These are phyloP conservation scores for Hoplostethus atlanticus DNA, from an alignment of 2,797 vertebrate genomes.

Conservation along the genomic window DNA sequence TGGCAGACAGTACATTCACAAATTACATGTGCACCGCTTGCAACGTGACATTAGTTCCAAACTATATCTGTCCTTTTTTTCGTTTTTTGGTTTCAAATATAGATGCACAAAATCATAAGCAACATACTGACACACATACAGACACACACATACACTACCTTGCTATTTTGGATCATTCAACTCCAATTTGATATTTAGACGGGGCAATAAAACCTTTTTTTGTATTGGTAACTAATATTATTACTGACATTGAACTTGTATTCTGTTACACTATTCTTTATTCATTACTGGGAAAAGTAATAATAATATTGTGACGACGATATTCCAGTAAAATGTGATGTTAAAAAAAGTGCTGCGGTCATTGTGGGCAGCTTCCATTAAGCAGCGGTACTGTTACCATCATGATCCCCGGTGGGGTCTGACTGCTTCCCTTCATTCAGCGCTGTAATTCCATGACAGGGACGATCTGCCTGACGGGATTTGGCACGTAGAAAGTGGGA, in stretches of 20 bases:
- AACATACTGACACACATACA: too few relatives aligned
- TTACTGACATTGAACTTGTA: constrained; percentile 1
- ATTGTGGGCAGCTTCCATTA: constrained; percentile 39
- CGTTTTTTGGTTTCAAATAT: too few relatives aligned
- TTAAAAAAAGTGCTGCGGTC: constrained; percentile 10
- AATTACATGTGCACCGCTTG: too few relatives aligned
- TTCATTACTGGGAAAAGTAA: constrained; percentile 12
- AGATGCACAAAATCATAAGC: too few relatives aligned
- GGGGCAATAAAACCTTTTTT: neutral
- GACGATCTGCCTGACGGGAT: constrained; percentile 64
- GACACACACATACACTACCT: too few relatives aligned
- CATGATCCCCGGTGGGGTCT: constrained; percentile 45
- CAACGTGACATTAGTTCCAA: too few relatives aligned
- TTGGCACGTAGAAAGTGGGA: constrained; percentile 54
- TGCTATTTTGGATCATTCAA: too few relatives aligned
- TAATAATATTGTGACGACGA: constrained; percentile 4
- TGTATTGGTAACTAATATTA: constrained; percentile 2
- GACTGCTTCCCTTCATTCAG: constrained; percentile 58
- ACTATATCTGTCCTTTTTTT: too few relatives aligned
- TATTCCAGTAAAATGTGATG: constrained; percentile 31
- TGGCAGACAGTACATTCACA: too few relatives aligned
- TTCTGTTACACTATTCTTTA: neutral
- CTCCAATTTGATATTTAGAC: too few relatives aligned
- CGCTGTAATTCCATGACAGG: constrained; percentile 63
- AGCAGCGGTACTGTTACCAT: constrained; percentile 50